Evolutionary conservation across 2,888 invertebrate species (phyloP).

Genomic region (Branchinecta sandiegonensis): DNA sequence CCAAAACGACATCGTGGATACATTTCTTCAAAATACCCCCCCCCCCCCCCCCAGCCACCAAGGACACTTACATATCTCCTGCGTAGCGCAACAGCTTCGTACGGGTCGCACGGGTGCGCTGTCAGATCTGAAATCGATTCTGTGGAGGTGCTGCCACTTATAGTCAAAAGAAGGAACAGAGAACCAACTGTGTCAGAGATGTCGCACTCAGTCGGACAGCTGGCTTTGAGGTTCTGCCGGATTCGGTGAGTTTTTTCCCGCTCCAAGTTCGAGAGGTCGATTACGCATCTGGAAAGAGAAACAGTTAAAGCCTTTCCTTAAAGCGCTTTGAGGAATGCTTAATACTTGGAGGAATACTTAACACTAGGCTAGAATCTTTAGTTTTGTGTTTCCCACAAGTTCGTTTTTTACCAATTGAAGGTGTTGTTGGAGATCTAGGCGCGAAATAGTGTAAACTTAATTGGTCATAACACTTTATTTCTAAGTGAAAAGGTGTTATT

Average conservation of each 20-base stretch:
- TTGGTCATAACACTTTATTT: no score
- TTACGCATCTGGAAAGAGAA: slow-evolving; percentile 50
- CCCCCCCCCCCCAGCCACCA: no score
- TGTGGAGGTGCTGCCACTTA: slow-evolving; percentile 83
- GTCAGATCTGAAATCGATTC: slow-evolving; percentile 85
- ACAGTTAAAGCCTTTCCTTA: neutral
- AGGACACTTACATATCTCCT: slow-evolving; percentile 23
- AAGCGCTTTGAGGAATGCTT: no score
- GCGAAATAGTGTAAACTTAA: no score
- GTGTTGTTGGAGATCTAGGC: no score
- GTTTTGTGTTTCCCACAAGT: no score
- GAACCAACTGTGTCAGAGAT: slow-evolving; percentile 36
- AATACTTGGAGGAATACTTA: no score
- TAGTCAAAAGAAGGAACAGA: slow-evolving; percentile 74
- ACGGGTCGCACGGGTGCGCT: slow-evolving; percentile 62
- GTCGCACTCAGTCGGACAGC: neutral
- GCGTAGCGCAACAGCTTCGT: slow-evolving; percentile 43
- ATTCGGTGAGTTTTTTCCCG: slow-evolving; percentile 81
- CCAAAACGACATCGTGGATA: no score
- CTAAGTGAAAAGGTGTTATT: no score
- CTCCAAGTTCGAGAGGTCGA: slow-evolving; percentile 68
- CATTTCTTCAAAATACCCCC: no score
- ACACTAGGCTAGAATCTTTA: no score
- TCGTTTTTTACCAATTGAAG: no score
- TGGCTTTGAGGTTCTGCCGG: slow-evolving; percentile 69